Evolutionary conservation across 2,113 vertebrate genomes (phyloP), one percentile per base, ranked within the genome.

Genomic region (Sapayoa aenigma): DNA sequence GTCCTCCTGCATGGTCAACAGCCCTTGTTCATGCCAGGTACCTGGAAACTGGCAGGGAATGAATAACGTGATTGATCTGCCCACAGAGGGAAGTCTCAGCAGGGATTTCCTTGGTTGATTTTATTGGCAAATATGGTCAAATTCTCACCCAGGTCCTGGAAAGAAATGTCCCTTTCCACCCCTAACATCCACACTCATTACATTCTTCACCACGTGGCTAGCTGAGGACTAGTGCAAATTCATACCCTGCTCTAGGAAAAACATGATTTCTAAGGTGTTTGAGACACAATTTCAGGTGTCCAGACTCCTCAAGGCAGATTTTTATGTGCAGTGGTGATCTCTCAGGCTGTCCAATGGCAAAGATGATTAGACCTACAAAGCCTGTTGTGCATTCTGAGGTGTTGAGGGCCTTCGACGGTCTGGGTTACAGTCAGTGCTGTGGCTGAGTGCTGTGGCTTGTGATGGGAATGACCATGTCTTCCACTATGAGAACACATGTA

Each of bases 401-500:
- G 16, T 1, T 44, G 41, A 11, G 27, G n/a, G 47, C 49, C 21
- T 77, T 41, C 2, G 3, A 3, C 27, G 56, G 53, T 33, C 42
- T 90, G 80, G 59, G 22, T 33, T 81, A 2, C 8, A 27, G 35
- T 22, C 20, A 74, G 30, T 1, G 7, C 3, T 1, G 1, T 17
- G 42, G 4, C 33, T 72, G 55, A 62, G 41, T 39, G 47, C 37
- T 84, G 55, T 22, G 47, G 23, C 8, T 2, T 8, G 23, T 4
- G 17, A 5, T 46, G 37, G 83, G 41, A 58, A 67, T 35, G n/a
- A 20, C 28, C 19, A n/a, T 42, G 23, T 14, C 24, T 56, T 73
- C 46, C 5, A 5, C 39, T 39, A 1, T 0, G 3, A 72, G 53
- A 31, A 56, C 22, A 49, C 5, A 0, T 6, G 6, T 1, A 0